A percentile compares a stretch with the other conserved stretches of the same genome.
These are phyloP conservation scores for Cerastis rubricosa DNA, from an alignment of 2,888 invertebrate genomes.

Conservation along the genomic window DNA sequence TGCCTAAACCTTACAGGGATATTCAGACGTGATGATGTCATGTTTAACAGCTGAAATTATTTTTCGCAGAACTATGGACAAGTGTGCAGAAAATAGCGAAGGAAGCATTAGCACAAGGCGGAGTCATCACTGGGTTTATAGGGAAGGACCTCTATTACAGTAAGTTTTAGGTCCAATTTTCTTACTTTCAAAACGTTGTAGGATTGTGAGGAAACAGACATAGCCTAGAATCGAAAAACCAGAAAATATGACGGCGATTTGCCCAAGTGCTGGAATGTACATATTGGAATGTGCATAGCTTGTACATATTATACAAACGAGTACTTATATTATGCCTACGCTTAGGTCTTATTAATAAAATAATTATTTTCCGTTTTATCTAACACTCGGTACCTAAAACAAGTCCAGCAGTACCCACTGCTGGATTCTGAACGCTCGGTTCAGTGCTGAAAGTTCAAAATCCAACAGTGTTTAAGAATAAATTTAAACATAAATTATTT, in stretches of 20 bases:
- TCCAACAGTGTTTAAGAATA: too few relatives aligned
- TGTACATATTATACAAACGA: too few relatives aligned
- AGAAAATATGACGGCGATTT: not conserved
- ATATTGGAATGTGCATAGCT: too few relatives aligned
- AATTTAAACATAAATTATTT: too few relatives aligned
- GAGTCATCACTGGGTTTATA: conserved; percentile 52
- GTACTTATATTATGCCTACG: too few relatives aligned
- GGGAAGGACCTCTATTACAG: conserved; percentile 63
- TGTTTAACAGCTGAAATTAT: not conserved
- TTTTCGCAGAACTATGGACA: conserved; percentile 60
- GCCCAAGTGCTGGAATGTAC: too few relatives aligned
- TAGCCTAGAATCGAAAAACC: not conserved
- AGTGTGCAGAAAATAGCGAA: conserved; percentile 52
- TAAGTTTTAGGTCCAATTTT: conserved; percentile 41
- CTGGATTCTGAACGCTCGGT: too few relatives aligned
- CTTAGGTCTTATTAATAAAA: too few relatives aligned
- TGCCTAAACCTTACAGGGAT: not conserved
- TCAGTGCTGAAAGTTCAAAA: too few relatives aligned
- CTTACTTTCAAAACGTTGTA: not conserved
- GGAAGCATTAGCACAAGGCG: conserved; percentile 56
- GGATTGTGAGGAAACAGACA: not conserved
- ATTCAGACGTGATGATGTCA: not conserved
- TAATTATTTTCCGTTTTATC: too few relatives aligned
- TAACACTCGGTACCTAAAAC: too few relatives aligned
- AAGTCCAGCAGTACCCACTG: too few relatives aligned